Evolutionary conservation across 2,888 invertebrate species (phyloP), one percentile per base, ranked within the genome.

Genomic region (Ernsta delagoae): DNA sequence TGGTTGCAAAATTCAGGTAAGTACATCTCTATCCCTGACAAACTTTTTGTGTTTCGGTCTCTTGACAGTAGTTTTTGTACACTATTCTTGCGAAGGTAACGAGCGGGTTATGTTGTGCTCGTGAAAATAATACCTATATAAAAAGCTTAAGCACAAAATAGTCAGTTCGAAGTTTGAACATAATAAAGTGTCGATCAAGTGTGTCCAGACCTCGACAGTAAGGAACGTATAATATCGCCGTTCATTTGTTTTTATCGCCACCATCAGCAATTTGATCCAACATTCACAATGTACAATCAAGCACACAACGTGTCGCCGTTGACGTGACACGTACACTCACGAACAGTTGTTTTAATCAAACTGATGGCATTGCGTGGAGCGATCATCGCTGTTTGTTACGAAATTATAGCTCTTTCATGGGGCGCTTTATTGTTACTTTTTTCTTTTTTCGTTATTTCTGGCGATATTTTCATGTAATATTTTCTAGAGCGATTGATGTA

Each of bases 321-420:
- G 63, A 54, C 63, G 12, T 64, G 63, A 64, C 43, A 16, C 50
- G 41, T 9, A 54, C 54, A 62, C 34, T 54, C 48, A 36, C 54
- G 54, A 57, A 57, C 57, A 12, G 31, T 57, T 63, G 57, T 57
- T 56, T 56, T 56, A 64, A 68, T 62, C 34, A 62, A 56, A 16
- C 36, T 48, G 62, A 57, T 64, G 64, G 63, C 39, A n/a, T 64
- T 53, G 57, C 57, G 62, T 53, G 62, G 50, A 62, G 53, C 39
- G 39, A 24, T 54, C 54, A 61, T 67, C 34, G 43, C 31, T 53
- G 61, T 54, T 60, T 54, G 41, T 53, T 61, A 61, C 24, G 31
- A 31, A 57, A 66, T 43, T 61, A 61, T 67, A 53, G 61, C 45
- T 60, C 34, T 61, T 60, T 60, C 50, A 50, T 50, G 9, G 31